Evolutionary conservation across 2,888 invertebrate species (phyloP), one percentile per base, ranked within the genome.

Genomic region (Epistrophe eligans): DNA sequence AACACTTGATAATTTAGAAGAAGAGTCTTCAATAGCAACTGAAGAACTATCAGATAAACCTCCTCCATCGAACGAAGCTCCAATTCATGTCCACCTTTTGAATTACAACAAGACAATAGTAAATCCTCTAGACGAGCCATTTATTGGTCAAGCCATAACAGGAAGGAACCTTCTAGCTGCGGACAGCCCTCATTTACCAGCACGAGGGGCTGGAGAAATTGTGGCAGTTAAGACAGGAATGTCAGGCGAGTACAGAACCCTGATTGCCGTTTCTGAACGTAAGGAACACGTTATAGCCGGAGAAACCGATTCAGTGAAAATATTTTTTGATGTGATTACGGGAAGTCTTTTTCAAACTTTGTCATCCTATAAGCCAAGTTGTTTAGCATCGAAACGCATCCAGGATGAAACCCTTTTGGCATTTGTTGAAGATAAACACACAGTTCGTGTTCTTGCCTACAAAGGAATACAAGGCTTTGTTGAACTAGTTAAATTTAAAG

Each of bases 321-420:
- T 94, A 71, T 94, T 94, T 89, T 91, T 93, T 84, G 93, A 94
- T 89, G 90, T 92, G 2, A 88, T 91, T 8, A 90, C 90, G 15
- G 94, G 93, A 4, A 92, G 92, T 62, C 89, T 95, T 19, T 93
- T 94, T 87, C 95, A 95, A 88, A 93, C 93, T 66, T 92, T 95
- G 72, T 89, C 91, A 7, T 92, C 94, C 0, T 91, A 91, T 7
- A 93, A 92, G 80, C 94, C 95, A 6, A 92, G 93, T 17, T 93
- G 93, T 3, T 90, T 95, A 35, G 89, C 90, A 0, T 81, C 90
- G 0, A 6, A 92, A 17, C 90, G 92, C n/a, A 88, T 93, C 19
- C 91, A 93, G 62, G 94, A 93, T 38, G 94, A 94, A 89, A 94
- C 94, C 0, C 89, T 94, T n/a, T 88, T 94, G 17, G 92, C 92